These are phyloP conservation scores for Polydrusus cervinus DNA, from an alignment of 2,888 invertebrate genomes.

Conservation along the genomic window DNA sequence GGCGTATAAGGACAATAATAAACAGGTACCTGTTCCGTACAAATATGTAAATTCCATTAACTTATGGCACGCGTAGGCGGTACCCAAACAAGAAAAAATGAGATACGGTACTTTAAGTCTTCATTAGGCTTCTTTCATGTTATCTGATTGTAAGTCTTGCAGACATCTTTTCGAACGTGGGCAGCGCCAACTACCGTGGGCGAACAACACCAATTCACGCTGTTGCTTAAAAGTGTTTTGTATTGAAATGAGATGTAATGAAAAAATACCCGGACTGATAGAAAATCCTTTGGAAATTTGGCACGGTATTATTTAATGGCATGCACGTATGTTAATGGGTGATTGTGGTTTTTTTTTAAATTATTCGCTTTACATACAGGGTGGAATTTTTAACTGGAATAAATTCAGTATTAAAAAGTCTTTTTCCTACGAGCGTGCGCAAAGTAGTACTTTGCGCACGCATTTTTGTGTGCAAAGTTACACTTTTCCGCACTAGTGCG, in stretches of 20 bases:
- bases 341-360: no score
- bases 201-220: conserved; percentile 52
- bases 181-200: conserved; percentile 51
- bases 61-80: conserved; percentile 40
- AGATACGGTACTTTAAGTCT: conserved; percentile 55
- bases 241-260: conserved; percentile 43
- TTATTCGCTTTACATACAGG: no score
- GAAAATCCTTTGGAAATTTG: conserved; percentile 14
- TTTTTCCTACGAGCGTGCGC: no score
- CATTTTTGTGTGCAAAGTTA: no score
- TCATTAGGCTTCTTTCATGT: conserved; percentile 55
- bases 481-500: no score
- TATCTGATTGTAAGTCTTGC: conserved; percentile 54
- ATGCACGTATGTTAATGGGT: no score
- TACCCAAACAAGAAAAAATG: conserved; percentile 49
- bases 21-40: conserved; percentile 36
- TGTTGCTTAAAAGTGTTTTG: conserved; percentile 50
- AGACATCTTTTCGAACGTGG: conserved; percentile 45
- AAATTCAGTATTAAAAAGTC: no score
- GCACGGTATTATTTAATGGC: no score
- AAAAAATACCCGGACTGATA: conserved; percentile 33
- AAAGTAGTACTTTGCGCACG: no score
- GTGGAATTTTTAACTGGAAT: no score
- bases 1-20: conserved; percentile 47
- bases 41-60: conserved; percentile 52